Evolutionary conservation across 1,140 invertebrate species (phyloP).

Genomic region (Helicoverpa armigera): DNA sequence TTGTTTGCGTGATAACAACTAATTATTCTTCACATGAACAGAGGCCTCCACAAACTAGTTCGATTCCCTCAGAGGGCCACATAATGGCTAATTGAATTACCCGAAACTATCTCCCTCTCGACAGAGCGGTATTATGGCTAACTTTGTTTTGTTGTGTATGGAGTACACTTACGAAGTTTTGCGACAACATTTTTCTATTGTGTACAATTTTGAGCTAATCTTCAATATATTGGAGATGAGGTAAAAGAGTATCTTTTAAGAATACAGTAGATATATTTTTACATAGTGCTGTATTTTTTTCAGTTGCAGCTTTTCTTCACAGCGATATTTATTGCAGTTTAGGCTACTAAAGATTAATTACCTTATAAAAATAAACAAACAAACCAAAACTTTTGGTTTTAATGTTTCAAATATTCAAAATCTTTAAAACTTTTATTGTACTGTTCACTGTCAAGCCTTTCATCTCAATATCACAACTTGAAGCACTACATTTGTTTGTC

Average conservation of each 20-base stretch:
- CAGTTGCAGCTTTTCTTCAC: too few relatives aligned
- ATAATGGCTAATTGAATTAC: constrained; percentile 49
- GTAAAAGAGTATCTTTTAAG: too few relatives aligned
- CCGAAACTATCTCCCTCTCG: constrained; percentile 46
- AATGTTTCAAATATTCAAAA: too few relatives aligned
- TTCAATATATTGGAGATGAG: background rate
- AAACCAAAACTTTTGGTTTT: too few relatives aligned
- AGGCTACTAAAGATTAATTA: too few relatives aligned
- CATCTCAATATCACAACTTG: background rate
- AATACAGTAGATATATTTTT: too few relatives aligned
- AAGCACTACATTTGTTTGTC: background rate
- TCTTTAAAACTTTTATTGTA: background rate
- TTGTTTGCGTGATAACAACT: constrained; percentile 38
- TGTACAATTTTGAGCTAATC: background rate
- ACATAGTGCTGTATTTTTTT: too few relatives aligned
- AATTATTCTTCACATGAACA: constrained; percentile 43
- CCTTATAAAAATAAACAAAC: too few relatives aligned
- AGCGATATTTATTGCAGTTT: too few relatives aligned
- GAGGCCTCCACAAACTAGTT: constrained; percentile 40
- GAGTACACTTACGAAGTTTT: constrained; percentile 27
- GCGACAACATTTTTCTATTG: constrained; percentile 3
- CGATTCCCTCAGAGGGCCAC: constrained; percentile 46
- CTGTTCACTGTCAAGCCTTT: background rate
- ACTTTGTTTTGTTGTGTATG: constrained; percentile 27
- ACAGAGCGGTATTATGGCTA: constrained; percentile 41